phyloP scores from a whole-genome alignment of 1,140 invertebrate species.

The Lepidostoma basale region DNA sequence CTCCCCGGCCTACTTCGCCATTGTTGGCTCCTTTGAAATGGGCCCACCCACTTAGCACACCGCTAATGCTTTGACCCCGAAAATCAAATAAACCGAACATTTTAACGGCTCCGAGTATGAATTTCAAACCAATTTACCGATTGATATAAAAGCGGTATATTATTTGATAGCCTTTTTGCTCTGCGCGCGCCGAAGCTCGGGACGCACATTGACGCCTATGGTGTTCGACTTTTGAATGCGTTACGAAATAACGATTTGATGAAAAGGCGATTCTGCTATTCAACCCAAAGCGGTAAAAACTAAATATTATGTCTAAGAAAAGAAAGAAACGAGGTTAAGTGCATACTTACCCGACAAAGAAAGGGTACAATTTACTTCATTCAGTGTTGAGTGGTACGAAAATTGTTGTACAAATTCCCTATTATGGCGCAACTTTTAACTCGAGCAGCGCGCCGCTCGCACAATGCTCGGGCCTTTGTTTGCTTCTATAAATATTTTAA shows the following conservation, averaged over 20 bases:
- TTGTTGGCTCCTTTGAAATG: constrained; percentile 21
- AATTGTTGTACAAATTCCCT: no score
- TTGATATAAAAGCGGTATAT: no score
- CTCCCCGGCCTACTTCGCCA: neutral
- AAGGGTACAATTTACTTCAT: no score
- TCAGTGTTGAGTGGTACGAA: no score
- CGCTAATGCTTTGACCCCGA: neutral
- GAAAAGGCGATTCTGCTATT: neutral
- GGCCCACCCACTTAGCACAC: constrained; percentile 7
- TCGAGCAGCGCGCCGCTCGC: no score
- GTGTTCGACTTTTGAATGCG: constrained; percentile 12
- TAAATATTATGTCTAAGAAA: neutral
- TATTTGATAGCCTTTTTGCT: no score
- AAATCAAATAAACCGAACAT: neutral
- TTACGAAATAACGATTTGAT: constrained; percentile 12
- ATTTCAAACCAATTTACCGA: neutral
- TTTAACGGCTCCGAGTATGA: neutral
- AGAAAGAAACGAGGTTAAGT: neutral
- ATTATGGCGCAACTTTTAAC: no score
- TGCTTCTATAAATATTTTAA: no score
- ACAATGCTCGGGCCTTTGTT: no score
- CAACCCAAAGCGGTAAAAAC: neutral
- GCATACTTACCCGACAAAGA: neutral
- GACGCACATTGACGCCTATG: neutral
- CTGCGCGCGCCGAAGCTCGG: neutral